phyloP scores from a whole-genome alignment of 2,888 invertebrate species.

The Cephus runcator region DNA sequence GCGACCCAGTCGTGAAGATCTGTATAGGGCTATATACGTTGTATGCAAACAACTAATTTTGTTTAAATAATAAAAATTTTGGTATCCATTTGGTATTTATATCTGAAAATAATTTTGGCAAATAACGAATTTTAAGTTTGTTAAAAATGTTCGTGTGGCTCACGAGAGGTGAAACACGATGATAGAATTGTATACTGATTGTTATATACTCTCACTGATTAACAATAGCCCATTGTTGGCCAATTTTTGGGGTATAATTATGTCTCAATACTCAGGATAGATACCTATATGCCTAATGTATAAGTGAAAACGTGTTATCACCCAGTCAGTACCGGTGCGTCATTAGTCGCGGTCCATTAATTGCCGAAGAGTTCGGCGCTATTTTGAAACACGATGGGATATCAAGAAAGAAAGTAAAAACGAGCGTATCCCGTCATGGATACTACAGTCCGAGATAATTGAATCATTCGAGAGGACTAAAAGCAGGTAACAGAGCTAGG shows the following conservation, averaged over 20 bases:
- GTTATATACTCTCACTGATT: neutral
- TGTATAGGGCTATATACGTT: neutral
- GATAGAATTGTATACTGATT: neutral
- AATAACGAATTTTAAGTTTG: neutral
- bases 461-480: neutral
- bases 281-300: conserved; percentile 31
- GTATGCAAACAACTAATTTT: neutral
- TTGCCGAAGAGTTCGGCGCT: conserved; percentile 20
- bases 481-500: neutral
- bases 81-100: neutral
- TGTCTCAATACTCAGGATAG: conserved; percentile 29
- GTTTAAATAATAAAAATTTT: neutral
- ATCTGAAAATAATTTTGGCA: neutral
- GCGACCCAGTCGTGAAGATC: neutral
- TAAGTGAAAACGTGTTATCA: conserved; percentile 49
- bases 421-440: neutral
- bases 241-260: conserved; percentile 49
- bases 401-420: conserved; percentile 3
- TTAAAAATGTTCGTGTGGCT: no score
- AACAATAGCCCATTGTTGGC: conserved; percentile 45
- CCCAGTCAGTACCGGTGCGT: conserved; percentile 33
- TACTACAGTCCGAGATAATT: neutral
- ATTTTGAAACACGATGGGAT: conserved; percentile 2
- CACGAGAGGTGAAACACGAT: neutral
- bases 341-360: conserved; percentile 46